These are phyloP conservation scores for Andrena camellia DNA, from an alignment of 2,888 invertebrate species.

Conservation along the genomic window DNA sequence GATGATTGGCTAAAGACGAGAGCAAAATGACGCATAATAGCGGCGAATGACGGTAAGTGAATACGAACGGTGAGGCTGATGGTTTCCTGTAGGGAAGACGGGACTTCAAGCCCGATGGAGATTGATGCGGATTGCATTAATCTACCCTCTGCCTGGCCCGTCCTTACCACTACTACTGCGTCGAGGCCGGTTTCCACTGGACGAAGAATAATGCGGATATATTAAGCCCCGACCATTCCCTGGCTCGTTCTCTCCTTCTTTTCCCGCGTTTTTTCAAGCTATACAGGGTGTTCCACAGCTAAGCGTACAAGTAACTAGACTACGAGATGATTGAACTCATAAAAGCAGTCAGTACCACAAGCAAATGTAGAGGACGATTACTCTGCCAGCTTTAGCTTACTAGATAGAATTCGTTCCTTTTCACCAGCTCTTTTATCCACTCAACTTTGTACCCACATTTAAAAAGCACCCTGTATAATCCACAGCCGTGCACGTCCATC, in stretches of 20 bases:
- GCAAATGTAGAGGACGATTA: too few species aligned
- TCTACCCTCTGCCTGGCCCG: constrained; percentile 72
- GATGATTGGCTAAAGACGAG: constrained; percentile 46
- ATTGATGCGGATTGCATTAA: constrained; percentile 80
- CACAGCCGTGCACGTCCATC: constrained; percentile 32
- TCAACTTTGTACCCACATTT: too few species aligned
- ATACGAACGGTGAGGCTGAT: constrained; percentile 57
- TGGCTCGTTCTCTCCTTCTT: background rate
- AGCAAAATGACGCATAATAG: constrained; percentile 50
- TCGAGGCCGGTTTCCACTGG: constrained; percentile 42
- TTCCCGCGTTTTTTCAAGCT: constrained; percentile 24
- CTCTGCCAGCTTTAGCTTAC: too few species aligned
- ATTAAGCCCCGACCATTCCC: constrained; percentile 54
- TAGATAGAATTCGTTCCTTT: too few species aligned
- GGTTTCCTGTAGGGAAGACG: constrained; percentile 62
- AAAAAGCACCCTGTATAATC: constrained; percentile 21
- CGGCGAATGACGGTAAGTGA: constrained; percentile 63
- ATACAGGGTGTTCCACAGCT: constrained; percentile 3
- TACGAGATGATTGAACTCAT: too few species aligned
- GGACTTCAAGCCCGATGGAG: constrained; percentile 76
- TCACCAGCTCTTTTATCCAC: too few species aligned
- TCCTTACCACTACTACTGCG: constrained; percentile 43
- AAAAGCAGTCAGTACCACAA: too few species aligned
- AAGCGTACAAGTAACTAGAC: too few species aligned
- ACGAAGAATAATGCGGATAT: constrained; percentile 75